Conservation (phyloP, 2,888 invertebrate species). For the Cheilosia variabilis region DNA sequence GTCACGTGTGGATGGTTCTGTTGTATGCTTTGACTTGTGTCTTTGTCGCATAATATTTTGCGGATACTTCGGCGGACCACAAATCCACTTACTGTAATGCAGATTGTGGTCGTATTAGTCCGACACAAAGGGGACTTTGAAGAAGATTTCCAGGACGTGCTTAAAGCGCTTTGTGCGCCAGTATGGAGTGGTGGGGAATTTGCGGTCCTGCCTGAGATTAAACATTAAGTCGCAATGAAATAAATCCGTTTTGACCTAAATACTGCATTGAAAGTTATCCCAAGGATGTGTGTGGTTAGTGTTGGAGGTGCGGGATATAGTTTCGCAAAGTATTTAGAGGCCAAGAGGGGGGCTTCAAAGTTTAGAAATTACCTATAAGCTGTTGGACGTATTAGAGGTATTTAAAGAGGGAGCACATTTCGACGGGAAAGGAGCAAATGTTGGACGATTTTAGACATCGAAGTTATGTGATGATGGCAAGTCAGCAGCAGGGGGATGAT, state of each 20-base stretch:
- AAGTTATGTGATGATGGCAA: no score
- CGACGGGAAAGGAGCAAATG: no score
- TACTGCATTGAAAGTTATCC: constrained; percentile 4
- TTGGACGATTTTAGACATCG: no score
- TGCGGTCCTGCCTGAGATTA: constrained; percentile 15
- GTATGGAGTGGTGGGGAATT: not conserved
- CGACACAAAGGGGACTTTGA: constrained; percentile 15
- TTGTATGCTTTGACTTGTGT: not conserved
- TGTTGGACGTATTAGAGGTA: no score
- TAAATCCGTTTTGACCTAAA: constrained; percentile 16
- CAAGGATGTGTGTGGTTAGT: not conserved
- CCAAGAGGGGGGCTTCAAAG: no score
- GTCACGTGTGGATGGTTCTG: constrained; percentile 8
- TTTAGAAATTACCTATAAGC: no score
- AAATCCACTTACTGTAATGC: constrained; percentile 66
- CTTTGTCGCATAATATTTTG: constrained; percentile 29
- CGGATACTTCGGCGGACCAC: constrained; percentile 44
- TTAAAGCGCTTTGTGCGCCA: constrained; percentile 2
- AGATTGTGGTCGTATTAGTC: constrained; percentile 57
- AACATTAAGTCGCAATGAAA: constrained; percentile 12
- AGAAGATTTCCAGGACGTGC: constrained; percentile 19
- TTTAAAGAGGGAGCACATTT: no score
- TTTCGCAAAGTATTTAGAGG: not conserved
- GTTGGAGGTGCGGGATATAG: not conserved
- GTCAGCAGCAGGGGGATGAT: no score